These are phyloP conservation scores for Micropoecilia bifurca DNA, from an alignment of 2,797 vertebrate species.

Conservation along the genomic window DNA sequence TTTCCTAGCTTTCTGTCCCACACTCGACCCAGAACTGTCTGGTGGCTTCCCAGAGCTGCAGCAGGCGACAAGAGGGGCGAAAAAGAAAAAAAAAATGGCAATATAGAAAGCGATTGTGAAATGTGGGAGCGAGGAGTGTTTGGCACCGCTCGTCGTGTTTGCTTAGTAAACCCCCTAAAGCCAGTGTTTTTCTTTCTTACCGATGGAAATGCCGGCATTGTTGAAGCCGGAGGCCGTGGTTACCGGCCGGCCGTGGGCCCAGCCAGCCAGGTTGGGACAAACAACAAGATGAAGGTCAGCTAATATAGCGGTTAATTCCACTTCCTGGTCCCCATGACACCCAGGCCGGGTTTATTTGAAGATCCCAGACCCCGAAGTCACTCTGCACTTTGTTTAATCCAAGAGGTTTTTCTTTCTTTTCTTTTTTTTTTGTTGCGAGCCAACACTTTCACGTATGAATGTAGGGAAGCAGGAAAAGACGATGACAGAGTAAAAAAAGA, in stretches of 20 bases:
- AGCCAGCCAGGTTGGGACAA: slow-evolving; percentile 92
- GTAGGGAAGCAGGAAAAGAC: slow-evolving; percentile 76
- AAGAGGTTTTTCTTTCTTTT: slow-evolving; percentile 61
- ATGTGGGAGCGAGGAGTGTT: slow-evolving; percentile 86
- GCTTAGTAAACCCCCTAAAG: slow-evolving; percentile 93
- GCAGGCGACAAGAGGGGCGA: slow-evolving; percentile 49
- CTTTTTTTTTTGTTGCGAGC: slow-evolving; percentile 73
- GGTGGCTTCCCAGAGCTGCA: slow-evolving; percentile 50
- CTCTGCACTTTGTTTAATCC: slow-evolving; percentile 89
- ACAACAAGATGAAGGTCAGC: slow-evolving; percentile 97
- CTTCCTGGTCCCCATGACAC: slow-evolving; percentile 97
- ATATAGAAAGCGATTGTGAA: slow-evolving; percentile 79
- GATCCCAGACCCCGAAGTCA: slow-evolving; percentile 98
- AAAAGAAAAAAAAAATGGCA: slow-evolving; percentile 28
- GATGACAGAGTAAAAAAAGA: slow-evolving; percentile 5
- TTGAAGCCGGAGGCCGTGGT: slow-evolving; percentile 94
- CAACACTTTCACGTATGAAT: slow-evolving; percentile 94
- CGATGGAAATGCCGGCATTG: slow-evolving; percentile 94
- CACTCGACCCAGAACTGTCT: slow-evolving; percentile 69
- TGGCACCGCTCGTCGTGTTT: slow-evolving; percentile 90
- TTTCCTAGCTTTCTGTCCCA: slow-evolving; percentile 54
- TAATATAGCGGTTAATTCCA: slow-evolving; percentile 96
- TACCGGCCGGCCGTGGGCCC: slow-evolving; percentile 90
- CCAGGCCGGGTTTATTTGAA: slow-evolving; percentile 96
- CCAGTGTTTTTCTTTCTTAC: slow-evolving; percentile 76